A percentile compares a stretch with the other conserved stretches of the same genome.
Evolutionary conservation across 2,797 vertebrate species (phyloP).

Genomic region (Acipenser oxyrinchus): DNA sequence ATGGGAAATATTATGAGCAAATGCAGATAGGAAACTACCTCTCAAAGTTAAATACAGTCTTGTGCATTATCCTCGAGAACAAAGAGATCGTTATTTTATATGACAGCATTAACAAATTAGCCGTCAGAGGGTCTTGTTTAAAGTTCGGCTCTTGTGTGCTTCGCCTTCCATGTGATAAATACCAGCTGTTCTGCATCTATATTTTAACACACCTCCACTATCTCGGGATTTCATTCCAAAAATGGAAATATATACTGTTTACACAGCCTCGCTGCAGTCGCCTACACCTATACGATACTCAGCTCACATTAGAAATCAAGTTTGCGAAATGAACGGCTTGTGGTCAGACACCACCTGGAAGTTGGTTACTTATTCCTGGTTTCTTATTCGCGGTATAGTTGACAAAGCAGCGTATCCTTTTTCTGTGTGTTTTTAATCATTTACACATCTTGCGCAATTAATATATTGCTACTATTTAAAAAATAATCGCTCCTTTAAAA

Average conservation of each 20-base stretch:
- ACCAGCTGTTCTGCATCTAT: slow-evolving; percentile 20
- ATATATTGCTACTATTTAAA: too few species aligned
- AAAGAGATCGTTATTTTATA: slow-evolving; percentile 13
- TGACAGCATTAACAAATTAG: slow-evolving; percentile 16
- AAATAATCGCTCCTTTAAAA: too few species aligned
- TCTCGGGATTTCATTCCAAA: slow-evolving; percentile 23
- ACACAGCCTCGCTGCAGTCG: background rate
- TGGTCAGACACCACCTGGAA: too few species aligned
- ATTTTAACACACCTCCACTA: slow-evolving; percentile 12
- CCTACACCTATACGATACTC: background rate
- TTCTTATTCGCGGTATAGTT: too few species aligned
- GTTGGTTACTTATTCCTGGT: too few species aligned
- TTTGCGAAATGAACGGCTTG: background rate
- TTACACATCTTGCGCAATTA: too few species aligned
- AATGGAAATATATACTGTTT: slow-evolving; percentile 16
- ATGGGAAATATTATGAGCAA: too few species aligned
- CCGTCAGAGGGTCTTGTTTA: slow-evolving; percentile 18
- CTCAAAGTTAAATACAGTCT: slow-evolving; percentile 8
- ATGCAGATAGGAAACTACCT: slow-evolving; percentile 1
- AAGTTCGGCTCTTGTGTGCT: slow-evolving; percentile 27
- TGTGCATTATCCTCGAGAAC: slow-evolving; percentile 10
- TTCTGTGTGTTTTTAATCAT: too few species aligned
- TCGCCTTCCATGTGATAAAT: slow-evolving; percentile 24
- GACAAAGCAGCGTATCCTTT: too few species aligned
- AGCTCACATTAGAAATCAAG: slow-evolving; percentile 2